These are phyloP conservation scores for Eurystomus gularis DNA, from an alignment of 2,113 vertebrate genomes.

Conservation along the genomic window DNA sequence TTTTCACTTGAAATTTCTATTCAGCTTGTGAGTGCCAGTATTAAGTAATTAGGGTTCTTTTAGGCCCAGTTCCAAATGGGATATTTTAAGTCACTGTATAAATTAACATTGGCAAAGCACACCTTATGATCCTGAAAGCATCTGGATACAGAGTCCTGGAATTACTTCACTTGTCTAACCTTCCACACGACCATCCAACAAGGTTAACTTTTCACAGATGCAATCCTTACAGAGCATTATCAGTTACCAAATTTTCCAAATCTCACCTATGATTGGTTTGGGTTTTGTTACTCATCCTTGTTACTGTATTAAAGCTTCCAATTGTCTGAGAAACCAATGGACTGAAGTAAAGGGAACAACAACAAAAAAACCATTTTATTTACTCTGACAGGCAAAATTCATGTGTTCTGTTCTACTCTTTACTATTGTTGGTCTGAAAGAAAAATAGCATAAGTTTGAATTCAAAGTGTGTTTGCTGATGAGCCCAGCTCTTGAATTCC, in stretches of 20 bases:
- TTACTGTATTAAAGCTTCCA: neutral
- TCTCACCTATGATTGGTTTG: neutral
- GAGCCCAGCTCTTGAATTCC: neutral
- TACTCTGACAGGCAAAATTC: neutral
- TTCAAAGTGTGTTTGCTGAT: neutral
- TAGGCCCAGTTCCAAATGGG: neutral
- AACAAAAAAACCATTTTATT: neutral
- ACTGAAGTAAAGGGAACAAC: neutral
- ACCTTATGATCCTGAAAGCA: neutral
- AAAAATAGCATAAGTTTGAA: neutral
- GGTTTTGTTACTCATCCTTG: neutral
- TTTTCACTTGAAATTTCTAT: neutral
- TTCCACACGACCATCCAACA: neutral
- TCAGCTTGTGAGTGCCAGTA: neutral
- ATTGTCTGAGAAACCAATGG: neutral
- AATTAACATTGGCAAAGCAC: neutral
- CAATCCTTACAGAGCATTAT: neutral
- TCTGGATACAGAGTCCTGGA: neutral
- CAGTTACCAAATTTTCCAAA: neutral
- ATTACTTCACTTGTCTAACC: neutral
- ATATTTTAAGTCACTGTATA: neutral
- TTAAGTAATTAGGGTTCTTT: neutral
- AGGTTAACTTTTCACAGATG: neutral
- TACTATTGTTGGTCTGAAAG: neutral
- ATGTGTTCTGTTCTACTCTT: neutral